Conservation (phyloP, 2,888 invertebrate species). For the Coelopa pilipes region DNA sequence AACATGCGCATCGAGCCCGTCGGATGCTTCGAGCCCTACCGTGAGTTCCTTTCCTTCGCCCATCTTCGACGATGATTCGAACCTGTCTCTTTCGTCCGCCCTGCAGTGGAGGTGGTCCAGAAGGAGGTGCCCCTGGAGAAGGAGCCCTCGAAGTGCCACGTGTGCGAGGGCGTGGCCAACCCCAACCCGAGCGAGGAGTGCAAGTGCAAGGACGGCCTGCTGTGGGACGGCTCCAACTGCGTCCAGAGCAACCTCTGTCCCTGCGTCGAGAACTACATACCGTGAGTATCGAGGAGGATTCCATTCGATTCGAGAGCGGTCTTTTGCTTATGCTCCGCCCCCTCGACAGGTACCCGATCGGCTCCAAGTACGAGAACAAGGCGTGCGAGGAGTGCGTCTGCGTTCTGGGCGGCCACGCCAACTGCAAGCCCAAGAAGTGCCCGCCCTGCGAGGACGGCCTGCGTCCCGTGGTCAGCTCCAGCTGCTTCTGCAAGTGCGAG, state of each 20-base stretch:
- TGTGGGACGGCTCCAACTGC: slow-evolving; percentile 82
- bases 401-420: slow-evolving; percentile 76
- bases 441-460: slow-evolving; percentile 72
- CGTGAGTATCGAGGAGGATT: slow-evolving; percentile 62
- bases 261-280: slow-evolving; percentile 77
- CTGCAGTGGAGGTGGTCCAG: slow-evolving; percentile 4
- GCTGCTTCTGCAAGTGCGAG: slow-evolving; percentile 81
- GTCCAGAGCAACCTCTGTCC: slow-evolving; percentile 80
- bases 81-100: not conserved
- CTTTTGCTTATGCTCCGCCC: not conserved
- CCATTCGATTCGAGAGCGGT: not conserved
- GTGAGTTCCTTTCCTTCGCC: slow-evolving; percentile 67
- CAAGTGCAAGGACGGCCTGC: slow-evolving; percentile 69
- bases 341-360: slow-evolving; percentile 74
- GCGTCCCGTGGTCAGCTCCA: slow-evolving; percentile 72
- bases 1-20: slow-evolving; percentile 80
- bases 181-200: slow-evolving; percentile 63
- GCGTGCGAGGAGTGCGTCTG: slow-evolving; percentile 85
- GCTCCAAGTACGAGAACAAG: slow-evolving; percentile 75
- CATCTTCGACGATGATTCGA: too few species aligned
- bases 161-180: slow-evolving; percentile 63
- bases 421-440: slow-evolving; percentile 78
- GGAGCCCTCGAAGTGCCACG: slow-evolving; percentile 68
- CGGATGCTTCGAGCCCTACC: slow-evolving; percentile 82
- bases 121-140: slow-evolving; percentile 32